Conservation (phyloP, 2,797 vertebrate genomes). For the Gila robusta region DNA sequence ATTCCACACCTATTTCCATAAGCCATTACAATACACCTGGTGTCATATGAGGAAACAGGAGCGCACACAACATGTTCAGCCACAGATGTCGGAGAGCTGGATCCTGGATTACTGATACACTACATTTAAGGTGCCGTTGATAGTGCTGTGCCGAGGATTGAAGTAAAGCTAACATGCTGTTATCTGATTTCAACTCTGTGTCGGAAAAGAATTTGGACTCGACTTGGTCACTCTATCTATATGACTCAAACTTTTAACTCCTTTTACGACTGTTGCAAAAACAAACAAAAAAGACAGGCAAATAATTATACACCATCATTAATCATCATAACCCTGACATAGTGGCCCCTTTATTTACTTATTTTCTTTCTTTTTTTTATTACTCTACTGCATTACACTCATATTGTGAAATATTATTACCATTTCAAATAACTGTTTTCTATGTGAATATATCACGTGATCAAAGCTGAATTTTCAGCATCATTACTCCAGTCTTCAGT, state of each 20-base stretch:
- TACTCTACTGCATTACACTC: no score
- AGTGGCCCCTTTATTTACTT: neutral
- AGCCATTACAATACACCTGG: slow-evolving; percentile 79
- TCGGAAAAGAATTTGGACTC: neutral
- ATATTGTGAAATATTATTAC: no score
- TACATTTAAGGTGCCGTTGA: neutral
- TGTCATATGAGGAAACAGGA: slow-evolving; percentile 70
- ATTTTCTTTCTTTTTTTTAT: no score
- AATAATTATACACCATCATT: neutral
- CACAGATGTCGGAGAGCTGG: slow-evolving; percentile 60
- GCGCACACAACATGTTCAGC: slow-evolving; percentile 63
- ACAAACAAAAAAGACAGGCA: neutral
- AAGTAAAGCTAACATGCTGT: slow-evolving; percentile 4
- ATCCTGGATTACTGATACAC: slow-evolving; percentile 56
- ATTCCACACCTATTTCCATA: slow-evolving; percentile 79
- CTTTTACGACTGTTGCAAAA: neutral
- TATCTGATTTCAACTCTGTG: slow-evolving; percentile 13
- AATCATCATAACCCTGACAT: neutral
- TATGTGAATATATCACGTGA: neutral
- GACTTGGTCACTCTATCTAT: neutral
- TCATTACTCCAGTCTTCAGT: neutral
- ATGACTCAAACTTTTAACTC: neutral
- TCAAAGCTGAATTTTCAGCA: neutral
- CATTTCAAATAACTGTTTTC: no score
- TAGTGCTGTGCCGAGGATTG: neutral